Conservation (phyloP, 1,140 invertebrate species). For the Neuroterus valhalla region DNA sequence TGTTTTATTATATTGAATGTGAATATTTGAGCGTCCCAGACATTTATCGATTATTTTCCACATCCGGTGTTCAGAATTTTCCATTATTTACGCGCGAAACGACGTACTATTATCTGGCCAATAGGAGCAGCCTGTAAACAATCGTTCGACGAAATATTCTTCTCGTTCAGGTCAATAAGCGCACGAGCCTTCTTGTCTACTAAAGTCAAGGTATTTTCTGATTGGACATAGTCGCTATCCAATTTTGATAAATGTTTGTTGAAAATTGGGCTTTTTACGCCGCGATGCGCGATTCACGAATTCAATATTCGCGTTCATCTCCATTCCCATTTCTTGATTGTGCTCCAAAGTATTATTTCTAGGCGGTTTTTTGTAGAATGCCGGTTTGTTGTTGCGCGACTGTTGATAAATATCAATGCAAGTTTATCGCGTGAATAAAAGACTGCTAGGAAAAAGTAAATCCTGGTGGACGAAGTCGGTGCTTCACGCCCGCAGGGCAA, state of each 20-base stretch:
- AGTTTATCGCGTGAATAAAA: not conserved
- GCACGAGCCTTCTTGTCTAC: not conserved
- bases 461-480: conserved; percentile 12
- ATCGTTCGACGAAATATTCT: not conserved
- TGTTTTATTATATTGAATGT: not conserved
- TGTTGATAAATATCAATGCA: not conserved
- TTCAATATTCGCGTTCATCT: conserved; percentile 28
- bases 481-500: conserved; percentile 35
- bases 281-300: conserved; percentile 22
- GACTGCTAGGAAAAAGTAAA: conserved; percentile 9
- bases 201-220: not conserved
- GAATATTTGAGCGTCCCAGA: not conserved
- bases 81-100: not conserved
- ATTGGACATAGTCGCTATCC: not conserved
- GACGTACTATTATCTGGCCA: not conserved
- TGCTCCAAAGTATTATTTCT: not conserved
- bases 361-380: conserved; percentile 37
- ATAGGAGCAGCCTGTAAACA: not conserved
- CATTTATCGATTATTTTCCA: not conserved
- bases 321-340: not conserved
- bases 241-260: not conserved
- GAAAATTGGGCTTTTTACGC: not conserved
- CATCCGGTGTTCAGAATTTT: not conserved
- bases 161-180: not conserved
- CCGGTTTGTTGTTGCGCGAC: conserved; percentile 28